Evolutionary conservation across 2,113 vertebrate genomes (phyloP), one percentile per base, ranked within the genome.

Genomic region (Anoplopoma fimbria): DNA sequence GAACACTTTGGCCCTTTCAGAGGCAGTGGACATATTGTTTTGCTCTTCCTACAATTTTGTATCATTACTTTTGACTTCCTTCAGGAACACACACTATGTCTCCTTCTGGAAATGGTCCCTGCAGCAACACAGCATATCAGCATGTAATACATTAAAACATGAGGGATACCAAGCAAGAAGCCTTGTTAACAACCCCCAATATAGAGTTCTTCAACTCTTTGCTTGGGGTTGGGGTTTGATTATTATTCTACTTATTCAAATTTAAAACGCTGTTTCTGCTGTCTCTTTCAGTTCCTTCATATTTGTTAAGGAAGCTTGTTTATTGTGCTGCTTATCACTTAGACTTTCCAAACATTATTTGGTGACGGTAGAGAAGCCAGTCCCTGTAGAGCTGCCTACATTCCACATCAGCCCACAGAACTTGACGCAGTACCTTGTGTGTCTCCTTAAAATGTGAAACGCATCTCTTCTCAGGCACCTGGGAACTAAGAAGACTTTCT

Each of bases 11-110:
- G n/a, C n/a, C n/a, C n/a, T n/a, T n/a, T n/a, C n/a, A n/a, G n/a
- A n/a, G n/a, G n/a, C n/a, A 14, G 51, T 65, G 61, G 10, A 58
- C 27, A 33, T 31, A n/a, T 15, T 34, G 38, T 45, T n/a, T n/a
- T 15, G 55, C 29, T 25, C 38, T 77, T 67, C 61, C 34, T 61
- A 12, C 33, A 42, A 9, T 38, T 14, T 45, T 68, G 9, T 49
- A 23, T 70, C 27, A 76, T 75, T 76, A n/a, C 23, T n/a, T n/a
- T 49, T 85, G 77, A 76, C 67, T 61, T 45, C 27, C 27, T 58
- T 79, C 58, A 53, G 67, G 29, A 67, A 23, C n/a, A 72, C 40
- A n/a, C n/a, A n/a, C n/a, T n/a, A n/a, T n/a, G n/a, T 79, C 36
- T 25, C 36, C 21, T 75, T 21, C 27, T 14, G 4, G 69, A 75